These are phyloP conservation scores for Volucella bombylans DNA, from an alignment of 2,888 invertebrate genomes.

Conservation along the genomic window DNA sequence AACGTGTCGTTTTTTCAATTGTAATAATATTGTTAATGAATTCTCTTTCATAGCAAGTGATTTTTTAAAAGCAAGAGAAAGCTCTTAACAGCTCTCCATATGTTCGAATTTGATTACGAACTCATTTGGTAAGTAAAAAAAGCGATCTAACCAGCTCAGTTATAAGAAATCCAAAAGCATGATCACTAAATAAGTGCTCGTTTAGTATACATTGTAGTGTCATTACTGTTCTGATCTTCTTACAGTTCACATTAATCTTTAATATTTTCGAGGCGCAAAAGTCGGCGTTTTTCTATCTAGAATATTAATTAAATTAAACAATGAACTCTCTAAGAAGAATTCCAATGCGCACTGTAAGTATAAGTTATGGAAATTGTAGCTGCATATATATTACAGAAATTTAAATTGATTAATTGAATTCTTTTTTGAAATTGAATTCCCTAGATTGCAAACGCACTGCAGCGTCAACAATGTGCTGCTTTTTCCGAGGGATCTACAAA, in stretches of 20 bases:
- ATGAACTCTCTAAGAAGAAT: constrained; percentile 81
- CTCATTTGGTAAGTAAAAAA: constrained; percentile 25
- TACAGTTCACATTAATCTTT: constrained; percentile 51
- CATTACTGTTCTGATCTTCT: constrained; percentile 65
- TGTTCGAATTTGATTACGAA: constrained; percentile 19
- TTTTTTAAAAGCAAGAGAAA: constrained; percentile 21
- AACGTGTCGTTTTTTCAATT: no score
- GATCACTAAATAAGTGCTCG: constrained; percentile 39
- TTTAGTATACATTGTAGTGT: constrained; percentile 38
- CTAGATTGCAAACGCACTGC: constrained; percentile 79
- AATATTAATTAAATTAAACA: constrained; percentile 27
- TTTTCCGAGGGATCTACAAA: constrained; percentile 78
- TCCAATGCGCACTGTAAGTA: constrained; percentile 80
- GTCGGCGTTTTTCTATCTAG: constrained; percentile 5
- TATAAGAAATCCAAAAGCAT: constrained; percentile 44
- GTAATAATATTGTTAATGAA: no score
- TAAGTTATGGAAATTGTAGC: not conserved
- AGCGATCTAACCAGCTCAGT: constrained; percentile 51
- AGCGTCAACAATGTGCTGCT: constrained; percentile 78
- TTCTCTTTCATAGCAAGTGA: not conserved
- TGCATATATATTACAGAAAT: not conserved
- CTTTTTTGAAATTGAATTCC: constrained; percentile 10
- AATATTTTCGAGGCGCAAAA: constrained; percentile 5
- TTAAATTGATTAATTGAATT: constrained; percentile 14
- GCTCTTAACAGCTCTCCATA: constrained; percentile 33